Base-by-base conservation (phyloP, 2,797 vertebrate genomes). In the Phrynocephalus forsythii region DNA sequence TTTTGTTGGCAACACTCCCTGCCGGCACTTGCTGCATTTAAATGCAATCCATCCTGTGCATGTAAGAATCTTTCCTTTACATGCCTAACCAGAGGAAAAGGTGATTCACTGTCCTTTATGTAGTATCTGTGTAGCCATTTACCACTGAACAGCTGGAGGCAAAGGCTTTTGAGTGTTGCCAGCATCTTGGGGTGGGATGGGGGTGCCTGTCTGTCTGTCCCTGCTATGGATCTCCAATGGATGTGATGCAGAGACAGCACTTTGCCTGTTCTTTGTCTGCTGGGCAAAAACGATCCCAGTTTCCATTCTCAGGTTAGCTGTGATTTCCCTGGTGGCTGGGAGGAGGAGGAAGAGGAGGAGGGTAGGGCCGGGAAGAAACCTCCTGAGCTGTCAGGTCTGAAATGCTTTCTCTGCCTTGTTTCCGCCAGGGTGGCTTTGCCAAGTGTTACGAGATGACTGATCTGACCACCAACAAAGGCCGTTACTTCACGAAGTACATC, bases 391-490 rank as follows among this genome's bases (percentile, higher is more conserved):
- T 76, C 78, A 7, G 56, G 22, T 24, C 83, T 85, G 76, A 81
- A 76, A 22, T 56, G 56, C 67, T 88, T 89, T 93, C 30, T 92
- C 92, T 95, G 10, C 0, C 73, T 1, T 94, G 92, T 95, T 86
- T 95, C 86, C 92, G 50, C 77, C 92, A 99, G 99, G 99, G 99
- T 94, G 99, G 99, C 63, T 99, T 99, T 91, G 99, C 99, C 1
- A 99, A 99, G 89, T 99, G 99, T 95, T 99, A 99, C 15, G 99
- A 99, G 97, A 98, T 99, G 98, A 99, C 99, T 5, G 99, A 99
- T 95, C 95, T 99, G 94, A 97, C 98, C 87, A 99, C 97, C 84
- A 98, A 98, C 95, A 99, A 98, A 97, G 98, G n/a, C n/a, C n/a
- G n/a, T n/a, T n/a, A n/a, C n/a, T n/a, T n/a, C n/a, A n/a, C n/a